A percentile compares a stretch with the other conserved stretches of the same genome.
These are phyloP conservation scores for Novumbra hubbsi DNA, from an alignment of 2,797 vertebrate species.

Conservation along the genomic window DNA sequence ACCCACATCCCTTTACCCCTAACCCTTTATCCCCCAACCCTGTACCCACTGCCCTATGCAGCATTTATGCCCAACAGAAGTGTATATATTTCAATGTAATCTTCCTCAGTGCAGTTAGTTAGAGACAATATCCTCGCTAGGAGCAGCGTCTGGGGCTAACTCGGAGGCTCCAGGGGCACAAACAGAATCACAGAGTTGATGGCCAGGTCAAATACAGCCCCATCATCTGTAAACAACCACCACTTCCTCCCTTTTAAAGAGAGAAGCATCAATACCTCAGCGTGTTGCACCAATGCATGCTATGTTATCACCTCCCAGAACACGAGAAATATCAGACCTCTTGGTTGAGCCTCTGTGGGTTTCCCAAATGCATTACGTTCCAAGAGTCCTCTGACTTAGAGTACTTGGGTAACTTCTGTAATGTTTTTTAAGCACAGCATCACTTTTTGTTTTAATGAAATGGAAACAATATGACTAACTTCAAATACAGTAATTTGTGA, in stretches of 20 bases:
- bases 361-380: neutral
- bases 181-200: neutral
- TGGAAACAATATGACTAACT: too few species aligned
- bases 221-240: conserved; percentile 2
- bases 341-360: neutral
- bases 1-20: too few species aligned
- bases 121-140: conserved; percentile 22
- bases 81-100: conserved; percentile 12
- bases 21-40: neutral
- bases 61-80: conserved; percentile 11
- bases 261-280: neutral
- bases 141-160: neutral
- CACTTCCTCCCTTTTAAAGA: conserved; percentile 7
- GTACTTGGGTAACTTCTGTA: conserved; percentile 1
- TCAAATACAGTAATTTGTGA: too few species aligned
- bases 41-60: too few species aligned
- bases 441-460: too few species aligned
- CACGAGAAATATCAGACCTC: conserved; percentile 7
- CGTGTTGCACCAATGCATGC: neutral
- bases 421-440: too few species aligned
- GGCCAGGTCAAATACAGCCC: conserved; percentile 6
- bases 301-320: conserved; percentile 7
- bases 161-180: neutral
- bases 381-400: neutral
- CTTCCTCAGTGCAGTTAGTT: conserved; percentile 17